Evolutionary conservation across 2,888 invertebrate genomes (phyloP), one percentile per base, ranked within the genome.

Genomic region (Drosophila anceps): DNA sequence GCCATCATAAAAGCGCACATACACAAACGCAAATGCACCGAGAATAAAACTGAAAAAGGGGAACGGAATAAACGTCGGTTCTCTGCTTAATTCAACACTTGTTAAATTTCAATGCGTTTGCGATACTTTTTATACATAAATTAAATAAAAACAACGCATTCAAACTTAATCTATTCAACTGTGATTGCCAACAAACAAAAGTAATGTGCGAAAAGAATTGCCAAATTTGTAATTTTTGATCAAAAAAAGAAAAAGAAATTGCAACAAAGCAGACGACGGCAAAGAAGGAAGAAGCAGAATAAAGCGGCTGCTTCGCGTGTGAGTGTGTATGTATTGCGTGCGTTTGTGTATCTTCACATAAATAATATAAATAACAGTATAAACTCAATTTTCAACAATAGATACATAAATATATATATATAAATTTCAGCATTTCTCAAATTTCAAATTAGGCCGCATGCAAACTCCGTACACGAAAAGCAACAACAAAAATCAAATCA

Each of bases 91-190:
- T 84, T 89, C 90, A 90, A 90, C 88, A 91, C 91, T 91, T 91
- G 92, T 92, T 91, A 88, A 91, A 91, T 92, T 91, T 90, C 81
- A 87, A 90, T 86, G 88, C 89, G 90, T 87, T 88, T 90, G 88
- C 84, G 90, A 84, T 90, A 82, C 82, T 90, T 90, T 91, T 90
- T 82, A n/a, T 89, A 89, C 83, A 84, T 74, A 79, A 88, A 91
- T 82, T 78, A 87, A 86, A 82, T 74, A 78, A 81, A 82, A 79
- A 76, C 79, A 84, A 77, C 78, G 86, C 84, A 89, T 81, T 80
- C 81, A 81, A 85, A 84, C 88, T 84, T 84, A 86, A 78, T 79
- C 75, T 82, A n/a, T 86, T 79, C 83, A 87, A 84, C 91, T 91
- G 92, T 91, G 92, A 91, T 91, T 82, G 81, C 62, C 63, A 74